A percentile compares a stretch with the other conserved stretches of the same genome.
These are phyloP conservation scores for Aporrectodea caliginosa DNA, from an alignment of 1,140 invertebrate genomes.

Conservation along the genomic window DNA sequence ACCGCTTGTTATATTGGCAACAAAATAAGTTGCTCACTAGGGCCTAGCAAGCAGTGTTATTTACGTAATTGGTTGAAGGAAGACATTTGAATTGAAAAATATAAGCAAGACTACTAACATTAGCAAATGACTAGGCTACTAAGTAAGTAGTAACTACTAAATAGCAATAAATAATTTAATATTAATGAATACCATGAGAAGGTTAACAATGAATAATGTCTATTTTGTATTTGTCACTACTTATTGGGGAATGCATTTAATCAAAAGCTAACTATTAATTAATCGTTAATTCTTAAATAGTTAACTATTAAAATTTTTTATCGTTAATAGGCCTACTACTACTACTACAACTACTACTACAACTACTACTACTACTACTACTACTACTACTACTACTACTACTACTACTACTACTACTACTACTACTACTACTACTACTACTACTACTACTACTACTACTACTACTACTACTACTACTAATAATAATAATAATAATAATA, in stretches of 20 bases:
- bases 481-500: background rate
- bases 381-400: background rate
- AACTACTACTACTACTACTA: background rate
- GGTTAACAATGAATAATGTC: no score
- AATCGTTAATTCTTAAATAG: background rate
- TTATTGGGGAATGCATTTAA: no score
- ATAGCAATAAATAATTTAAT: no score
- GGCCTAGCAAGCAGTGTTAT: no score
- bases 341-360: background rate
- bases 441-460: conserved; percentile 2
- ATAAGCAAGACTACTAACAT: no score
- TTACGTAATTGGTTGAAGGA: no score
- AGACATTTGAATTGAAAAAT: no score
- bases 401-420: background rate
- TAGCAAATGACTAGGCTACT: no score
- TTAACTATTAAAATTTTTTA: background rate
- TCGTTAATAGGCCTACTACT: conserved; percentile 1
- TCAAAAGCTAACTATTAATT: no score
- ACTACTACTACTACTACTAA: background rate
- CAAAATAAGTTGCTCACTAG: background rate
- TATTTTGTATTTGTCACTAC: no score
- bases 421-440: conserved; percentile 3
- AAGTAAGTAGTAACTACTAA: no score
- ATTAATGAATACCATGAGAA: no score
- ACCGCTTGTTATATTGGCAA: background rate